Evolutionary conservation across 2,888 invertebrate genomes (phyloP), one percentile per base, ranked within the genome.

Genomic region (Margaritifera margaritifera): DNA sequence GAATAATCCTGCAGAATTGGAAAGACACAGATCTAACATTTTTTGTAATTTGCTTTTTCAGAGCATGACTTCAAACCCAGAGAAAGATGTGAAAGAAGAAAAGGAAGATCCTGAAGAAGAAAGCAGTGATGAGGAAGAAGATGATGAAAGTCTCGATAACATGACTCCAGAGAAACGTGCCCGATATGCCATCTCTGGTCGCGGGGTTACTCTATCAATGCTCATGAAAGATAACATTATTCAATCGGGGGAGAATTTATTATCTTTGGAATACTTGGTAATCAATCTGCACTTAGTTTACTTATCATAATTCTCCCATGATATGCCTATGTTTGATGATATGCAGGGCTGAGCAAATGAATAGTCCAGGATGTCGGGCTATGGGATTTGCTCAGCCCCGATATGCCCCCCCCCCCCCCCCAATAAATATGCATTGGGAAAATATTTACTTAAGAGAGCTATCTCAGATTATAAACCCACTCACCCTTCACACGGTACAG

Each of bases 211-310:
- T 18, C 91, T 97, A 75, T 95, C 95, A 89, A 96, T 95, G 93
- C 91, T 97, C 61, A 91, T 97, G 87, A 93, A 94, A 80, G 96
- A 96, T 66, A 94, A 95, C 87, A 94, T 96, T 87, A 91, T 96
- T 73, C 93, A 94, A 85, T 94, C 96, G 60, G 96, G 96, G 57
- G 93, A 93, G 86, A 95, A 94, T 57, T 92, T 94, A 65, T 94
- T 97, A 94, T 94, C 96, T 64, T 95, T 96, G 83, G 96, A 96
- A 89, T 96, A 96, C 91, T 92, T 96, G 92, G 95, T 95, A 91
- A 89, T 88, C 65, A 54, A 56, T 31, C 22, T 50, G 25, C 18
- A 22, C 60, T 67, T 19, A 50, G 27, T n/a, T 31, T 20, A 53
- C 2, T 11, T 53, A 42, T n/a, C n/a, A n/a, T n/a, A n/a, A n/a